A percentile compares a stretch with the other conserved stretches of the same genome.
Conservation (phyloP, 2,888 invertebrate species). For the Drosophila kuntzei region DNA sequence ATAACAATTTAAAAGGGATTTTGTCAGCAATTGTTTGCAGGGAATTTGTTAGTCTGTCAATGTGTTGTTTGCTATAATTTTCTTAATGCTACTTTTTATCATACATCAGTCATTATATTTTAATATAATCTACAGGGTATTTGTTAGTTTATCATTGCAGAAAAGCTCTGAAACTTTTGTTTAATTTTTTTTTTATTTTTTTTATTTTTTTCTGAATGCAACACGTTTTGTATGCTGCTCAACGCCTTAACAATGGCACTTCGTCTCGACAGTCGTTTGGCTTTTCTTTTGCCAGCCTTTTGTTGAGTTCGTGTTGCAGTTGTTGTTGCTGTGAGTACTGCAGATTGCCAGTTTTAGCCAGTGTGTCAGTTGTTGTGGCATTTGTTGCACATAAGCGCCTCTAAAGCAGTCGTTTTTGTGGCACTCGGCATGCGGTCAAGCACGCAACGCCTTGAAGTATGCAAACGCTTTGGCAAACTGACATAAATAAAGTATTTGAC, state of each 20-base stretch:
- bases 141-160: not conserved
- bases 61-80: not conserved
- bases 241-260: constrained; percentile 71
- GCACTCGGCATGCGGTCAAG: constrained; percentile 63
- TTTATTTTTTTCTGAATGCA: constrained; percentile 41
- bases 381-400: constrained; percentile 64
- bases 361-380: constrained; percentile 53
- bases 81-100: not conserved
- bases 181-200: not conserved
- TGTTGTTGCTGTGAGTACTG: constrained; percentile 16
- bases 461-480: constrained; percentile 56
- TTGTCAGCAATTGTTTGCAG: not conserved
- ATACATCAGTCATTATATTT: not conserved
- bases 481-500: constrained; percentile 69
- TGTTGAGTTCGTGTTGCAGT: constrained; percentile 28
- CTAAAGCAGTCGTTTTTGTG: constrained; percentile 35
- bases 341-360: constrained; percentile 30
- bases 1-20: no score
- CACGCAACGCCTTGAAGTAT: constrained; percentile 69
- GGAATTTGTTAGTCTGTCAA: not conserved
- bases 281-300: constrained; percentile 46
- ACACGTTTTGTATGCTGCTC: constrained; percentile 65
- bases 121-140: constrained; percentile 4
- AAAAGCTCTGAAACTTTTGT: not conserved
- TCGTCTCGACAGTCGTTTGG: constrained; percentile 44